phyloP scores from a whole-genome alignment of 2,113 vertebrate genomes.

The Leiothrix lutea region DNA sequence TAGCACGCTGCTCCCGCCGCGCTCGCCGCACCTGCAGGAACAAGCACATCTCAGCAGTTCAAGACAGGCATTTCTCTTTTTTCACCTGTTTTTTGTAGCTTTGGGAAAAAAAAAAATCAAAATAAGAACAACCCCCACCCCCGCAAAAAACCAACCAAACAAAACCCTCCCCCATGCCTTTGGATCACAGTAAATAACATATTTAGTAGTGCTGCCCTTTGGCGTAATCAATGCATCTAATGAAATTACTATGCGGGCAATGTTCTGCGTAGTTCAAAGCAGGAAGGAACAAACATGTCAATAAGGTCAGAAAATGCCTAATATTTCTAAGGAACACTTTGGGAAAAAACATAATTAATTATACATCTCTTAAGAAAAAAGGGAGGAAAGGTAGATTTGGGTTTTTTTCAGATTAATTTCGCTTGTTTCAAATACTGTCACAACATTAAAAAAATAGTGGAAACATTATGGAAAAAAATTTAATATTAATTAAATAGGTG shows the following conservation, averaged over 20 bases:
- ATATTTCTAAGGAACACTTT: background rate
- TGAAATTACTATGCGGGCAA: background rate
- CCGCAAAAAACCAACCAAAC: too few relatives aligned
- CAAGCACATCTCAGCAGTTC: background rate
- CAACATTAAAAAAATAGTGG: background rate
- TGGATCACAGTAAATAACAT: background rate
- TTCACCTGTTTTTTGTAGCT: background rate
- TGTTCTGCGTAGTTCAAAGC: background rate
- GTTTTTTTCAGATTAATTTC: background rate
- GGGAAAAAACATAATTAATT: background rate
- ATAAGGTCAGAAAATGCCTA: background rate
- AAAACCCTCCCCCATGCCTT: background rate
- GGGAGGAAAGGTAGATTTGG: background rate
- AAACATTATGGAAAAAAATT: background rate
- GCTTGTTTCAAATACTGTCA: background rate
- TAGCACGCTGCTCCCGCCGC: too few relatives aligned
- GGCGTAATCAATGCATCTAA: background rate
- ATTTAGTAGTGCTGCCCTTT: background rate
- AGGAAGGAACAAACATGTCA: background rate
- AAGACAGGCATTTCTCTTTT: background rate
- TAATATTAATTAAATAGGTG: background rate
- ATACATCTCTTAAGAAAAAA: background rate
- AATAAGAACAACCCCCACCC: background rate
- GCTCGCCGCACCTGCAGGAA: accelerated
- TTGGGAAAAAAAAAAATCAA: background rate